Evolutionary conservation across 2,797 vertebrate genomes (phyloP), one percentile per base, ranked within the genome.

Genomic region (Eulemur mongoz): DNA sequence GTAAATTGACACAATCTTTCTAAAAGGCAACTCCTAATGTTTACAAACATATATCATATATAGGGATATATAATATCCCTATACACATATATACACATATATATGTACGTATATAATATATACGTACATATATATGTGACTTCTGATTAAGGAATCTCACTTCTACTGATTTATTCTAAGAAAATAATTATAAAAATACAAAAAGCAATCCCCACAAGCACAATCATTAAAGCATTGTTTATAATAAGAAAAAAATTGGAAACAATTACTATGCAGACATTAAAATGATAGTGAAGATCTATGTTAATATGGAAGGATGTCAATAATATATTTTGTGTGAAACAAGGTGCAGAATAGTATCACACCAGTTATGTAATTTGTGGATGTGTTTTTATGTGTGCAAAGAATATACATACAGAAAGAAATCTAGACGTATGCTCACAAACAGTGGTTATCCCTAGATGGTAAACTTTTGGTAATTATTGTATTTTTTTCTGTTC

Each of bases 171-270:
- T 81, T 83, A 73, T 17, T 20, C n/a, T 61, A 89, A 91, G 87
- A 89, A 95, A 72, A 45, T 50, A 54, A 45, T 38, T 59, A 50
- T 32, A 80, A 95, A 96, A 92, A 83, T 57, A 30, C 38, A 27
- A 45, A 83, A 73, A 54, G 9, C 14, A 82, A 30, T 48, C 18
- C 7, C 17, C 70, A 59, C 23, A 78, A 79, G 22, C 50, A 88
- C 18, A 87, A 48, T 92, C 76, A 83, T 61, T 90, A 91, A 95
- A 78, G 5, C 15, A 81, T 89, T 89, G 20, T 43, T 93, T 82
- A 54, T 67, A 82, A 50, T 50, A 59, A 27, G 32, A 38, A 78
- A 78, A n/a, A 32, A 69, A 84, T 15, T 35, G 32, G 38, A 78
- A 85, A 69, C 27, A 92, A 20, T 91, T 92, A 86, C 22, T 69